These are phyloP conservation scores for Mallotus villosus DNA, from an alignment of 2,797 vertebrate genomes.

Conservation along the genomic window DNA sequence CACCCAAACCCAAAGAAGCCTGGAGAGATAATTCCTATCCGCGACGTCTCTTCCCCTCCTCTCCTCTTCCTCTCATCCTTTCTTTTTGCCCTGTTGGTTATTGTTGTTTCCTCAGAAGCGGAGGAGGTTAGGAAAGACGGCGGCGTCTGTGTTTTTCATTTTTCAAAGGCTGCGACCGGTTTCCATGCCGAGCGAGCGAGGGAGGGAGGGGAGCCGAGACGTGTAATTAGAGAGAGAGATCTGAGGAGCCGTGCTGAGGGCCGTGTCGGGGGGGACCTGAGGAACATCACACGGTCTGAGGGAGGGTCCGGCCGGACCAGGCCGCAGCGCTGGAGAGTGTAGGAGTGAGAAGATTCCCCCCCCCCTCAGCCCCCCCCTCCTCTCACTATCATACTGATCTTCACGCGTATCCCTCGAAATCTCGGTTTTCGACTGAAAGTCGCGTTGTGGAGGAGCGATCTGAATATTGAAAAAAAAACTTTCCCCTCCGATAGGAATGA, in stretches of 20 bases:
- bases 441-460: no score
- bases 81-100: neutral
- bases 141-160: constrained; percentile 34
- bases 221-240: neutral
- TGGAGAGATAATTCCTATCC: constrained; percentile 2
- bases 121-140: constrained; percentile 27
- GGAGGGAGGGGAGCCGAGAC: neutral
- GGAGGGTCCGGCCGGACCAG: neutral
- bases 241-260: neutral
- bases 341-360: constrained; percentile 11
- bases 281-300: neutral
- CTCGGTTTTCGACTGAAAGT: no score
- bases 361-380: no score
- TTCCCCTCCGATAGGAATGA: no score
- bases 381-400: no score
- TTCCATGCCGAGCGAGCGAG: constrained; percentile 20
- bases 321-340: neutral
- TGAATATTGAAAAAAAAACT: no score
- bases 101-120: constrained; percentile 13
- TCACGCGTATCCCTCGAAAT: no score
- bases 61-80: neutral
- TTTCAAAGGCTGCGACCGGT: constrained; percentile 13
- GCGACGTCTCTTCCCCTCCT: neutral
- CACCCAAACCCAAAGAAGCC: constrained; percentile 24
- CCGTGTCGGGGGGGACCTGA: neutral